Evolutionary conservation across 1,140 invertebrate genomes (phyloP).

Genomic region (Drosophila bocki): DNA sequence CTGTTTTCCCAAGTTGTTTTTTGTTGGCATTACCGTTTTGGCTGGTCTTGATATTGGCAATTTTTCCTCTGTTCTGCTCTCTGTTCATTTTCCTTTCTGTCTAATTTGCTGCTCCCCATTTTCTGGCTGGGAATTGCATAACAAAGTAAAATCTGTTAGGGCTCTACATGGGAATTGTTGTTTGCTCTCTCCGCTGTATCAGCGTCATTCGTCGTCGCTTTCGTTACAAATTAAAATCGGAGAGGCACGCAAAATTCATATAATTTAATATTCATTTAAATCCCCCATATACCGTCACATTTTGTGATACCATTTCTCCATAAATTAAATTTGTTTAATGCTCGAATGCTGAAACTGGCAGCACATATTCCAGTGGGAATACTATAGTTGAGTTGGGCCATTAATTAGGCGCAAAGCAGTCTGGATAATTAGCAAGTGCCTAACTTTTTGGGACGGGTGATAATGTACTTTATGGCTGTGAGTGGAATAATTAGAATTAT

Average conservation of each 20-base stretch:
- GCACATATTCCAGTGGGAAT: slow-evolving; percentile 7
- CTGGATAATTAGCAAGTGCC: slow-evolving; percentile 26
- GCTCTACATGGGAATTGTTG: slow-evolving; percentile 6
- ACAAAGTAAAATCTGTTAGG: slow-evolving; percentile 33
- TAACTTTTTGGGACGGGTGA: slow-evolving; percentile 10
- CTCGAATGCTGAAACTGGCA: slow-evolving; percentile 2
- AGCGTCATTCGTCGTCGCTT: slow-evolving; percentile 10
- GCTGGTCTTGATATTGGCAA: slow-evolving; percentile 33
- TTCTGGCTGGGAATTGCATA: slow-evolving; percentile 43
- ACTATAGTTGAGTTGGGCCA: neutral
- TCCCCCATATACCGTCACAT: neutral
- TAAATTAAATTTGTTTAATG: slow-evolving; percentile 9
- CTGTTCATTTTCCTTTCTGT: slow-evolving; percentile 11
- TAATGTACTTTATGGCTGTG: slow-evolving; percentile 2
- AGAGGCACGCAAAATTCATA: neutral
- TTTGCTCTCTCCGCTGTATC: slow-evolving; percentile 1
- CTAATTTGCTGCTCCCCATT: slow-evolving; percentile 33
- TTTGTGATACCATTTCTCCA: slow-evolving; percentile 1
- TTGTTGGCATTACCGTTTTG: slow-evolving; percentile 36
- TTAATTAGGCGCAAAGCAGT: slow-evolving; percentile 19
- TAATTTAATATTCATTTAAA: slow-evolving; percentile 18
- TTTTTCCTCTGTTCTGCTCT: slow-evolving; percentile 21
- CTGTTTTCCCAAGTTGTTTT: slow-evolving; percentile 40
- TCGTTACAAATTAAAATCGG: slow-evolving; percentile 21
- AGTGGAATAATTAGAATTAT: slow-evolving; percentile 4